Base-by-base conservation (phyloP, 2,113 vertebrate species). In the Phaethon lepturus region DNA sequence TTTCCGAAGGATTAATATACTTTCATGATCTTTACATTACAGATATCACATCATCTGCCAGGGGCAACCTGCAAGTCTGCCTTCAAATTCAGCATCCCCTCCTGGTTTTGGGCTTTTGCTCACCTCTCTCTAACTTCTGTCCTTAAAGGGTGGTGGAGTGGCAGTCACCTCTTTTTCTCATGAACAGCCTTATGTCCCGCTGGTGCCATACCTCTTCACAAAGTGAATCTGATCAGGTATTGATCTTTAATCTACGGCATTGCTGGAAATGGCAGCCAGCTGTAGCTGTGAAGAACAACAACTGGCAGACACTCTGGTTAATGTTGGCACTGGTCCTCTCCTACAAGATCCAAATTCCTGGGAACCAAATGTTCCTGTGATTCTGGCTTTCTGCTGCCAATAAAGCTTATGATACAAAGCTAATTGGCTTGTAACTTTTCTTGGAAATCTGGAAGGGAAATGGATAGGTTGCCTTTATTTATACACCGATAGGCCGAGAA, bases 341-440 rank as follows among this genome's bases (percentile, higher is more conserved):
- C 97, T 95, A 80, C 0, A 17, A 96, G 96, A 98, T 97, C 98
- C 97, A 98, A 98, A 97, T 98, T 97, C 98, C 98, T 97, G 97
- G 96, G 98, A 98, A 98, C 97, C 97, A 97, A 98, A 98, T 98
- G 98, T 98, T 98, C 97, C 97, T 97, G 97, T 97, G 97, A 97
- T 98, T 97, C 97, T 95, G 93, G 91, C 97, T 98, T 97, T 97
- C 96, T 97, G 93, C 95, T 98, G 98, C 97, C 98, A 98, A 96
- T 96, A 98, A 97, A 98, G 97, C 98, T 97, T 86, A 97, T 95
- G 97, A 98, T 97, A 98, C 96, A 98, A 97, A 98, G 95, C 97
- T 98, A 98, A 98, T 97, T 98, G 98, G 98, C 97, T 98, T 97
- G 95, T 97, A 98, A 98, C 97, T 98, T 98, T 98, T 84, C 98